A percentile compares a stretch with the other conserved stretches of the same genome.
These are phyloP conservation scores for Sclerodermus sp. DNA, from an alignment of 2,888 invertebrate genomes.

Conservation along the genomic window DNA sequence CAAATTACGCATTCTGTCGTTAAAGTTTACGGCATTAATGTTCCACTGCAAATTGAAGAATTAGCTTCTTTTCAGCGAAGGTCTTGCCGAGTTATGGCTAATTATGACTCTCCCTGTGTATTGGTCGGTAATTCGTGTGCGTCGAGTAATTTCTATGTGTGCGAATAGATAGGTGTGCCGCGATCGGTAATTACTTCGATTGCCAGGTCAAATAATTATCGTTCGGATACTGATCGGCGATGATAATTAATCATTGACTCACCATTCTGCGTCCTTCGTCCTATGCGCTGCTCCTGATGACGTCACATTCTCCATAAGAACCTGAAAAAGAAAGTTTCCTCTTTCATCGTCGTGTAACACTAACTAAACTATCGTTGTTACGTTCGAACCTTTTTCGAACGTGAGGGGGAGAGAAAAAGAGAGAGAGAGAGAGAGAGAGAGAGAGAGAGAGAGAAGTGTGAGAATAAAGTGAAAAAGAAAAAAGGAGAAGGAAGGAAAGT, in stretches of 20 bases:
- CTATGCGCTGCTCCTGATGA: conserved; percentile 14
- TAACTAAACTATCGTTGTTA: too few relatives aligned
- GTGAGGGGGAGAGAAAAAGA: conserved; percentile 10
- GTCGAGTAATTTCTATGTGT: too few relatives aligned
- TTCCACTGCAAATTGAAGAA: too few relatives aligned
- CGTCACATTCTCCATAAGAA: conserved; percentile 17
- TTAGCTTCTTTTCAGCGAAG: too few relatives aligned
- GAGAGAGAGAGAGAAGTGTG: too few relatives aligned
- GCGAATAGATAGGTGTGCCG: conserved; percentile 9
- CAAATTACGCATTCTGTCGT: too few relatives aligned
- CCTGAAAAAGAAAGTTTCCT: conserved; percentile 16
- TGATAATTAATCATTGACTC: conserved; percentile 33
- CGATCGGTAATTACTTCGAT: conserved; percentile 34
- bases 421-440: not conserved
- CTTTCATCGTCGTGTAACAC: too few relatives aligned
- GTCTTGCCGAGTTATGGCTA: too few relatives aligned
- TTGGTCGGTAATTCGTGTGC: too few relatives aligned
- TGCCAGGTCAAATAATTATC: conserved; percentile 31
- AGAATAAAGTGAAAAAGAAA: conserved; percentile 13
- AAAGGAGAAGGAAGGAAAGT: conserved; percentile 3
- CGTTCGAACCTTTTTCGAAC: not conserved
- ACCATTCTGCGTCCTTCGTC: conserved; percentile 24
- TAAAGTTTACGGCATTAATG: too few relatives aligned
- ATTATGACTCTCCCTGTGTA: too few relatives aligned
- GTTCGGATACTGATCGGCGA: conserved; percentile 11